Percentiles rank a stretch among this genome's conserved stretches.
phyloP scores from a whole-genome alignment of 1,140 invertebrate genomes.

The Maconellicoccus hirsutus region DNA sequence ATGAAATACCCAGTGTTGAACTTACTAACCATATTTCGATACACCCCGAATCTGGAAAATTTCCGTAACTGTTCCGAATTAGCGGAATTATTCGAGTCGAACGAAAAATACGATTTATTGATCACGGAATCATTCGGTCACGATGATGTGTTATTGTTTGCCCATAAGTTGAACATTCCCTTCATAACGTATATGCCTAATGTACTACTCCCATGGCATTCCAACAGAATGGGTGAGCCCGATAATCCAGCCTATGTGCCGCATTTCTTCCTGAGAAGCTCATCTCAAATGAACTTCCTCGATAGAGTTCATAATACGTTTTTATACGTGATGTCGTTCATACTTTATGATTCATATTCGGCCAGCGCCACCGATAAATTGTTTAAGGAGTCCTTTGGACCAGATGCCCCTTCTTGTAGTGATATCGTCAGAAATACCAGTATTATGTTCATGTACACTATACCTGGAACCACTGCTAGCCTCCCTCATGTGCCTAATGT shows the following conservation, averaged over 20 bases:
- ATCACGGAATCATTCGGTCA: slow-evolving; percentile 31
- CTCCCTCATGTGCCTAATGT: slow-evolving; percentile 38
- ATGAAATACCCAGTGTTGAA: not conserved
- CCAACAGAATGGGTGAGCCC: slow-evolving; percentile 33
- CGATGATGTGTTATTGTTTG: slow-evolving; percentile 30
- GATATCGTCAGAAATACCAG: slow-evolving; percentile 31
- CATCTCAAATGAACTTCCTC: slow-evolving; percentile 24
- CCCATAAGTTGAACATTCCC: slow-evolving; percentile 36
- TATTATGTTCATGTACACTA: slow-evolving; percentile 43
- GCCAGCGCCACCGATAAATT: slow-evolving; percentile 16
- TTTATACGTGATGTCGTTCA: not conserved
- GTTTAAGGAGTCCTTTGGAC: slow-evolving; percentile 30
- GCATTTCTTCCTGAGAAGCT: slow-evolving; percentile 18
- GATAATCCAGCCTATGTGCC: slow-evolving; percentile 29
- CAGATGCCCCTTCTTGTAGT: slow-evolving; percentile 25
- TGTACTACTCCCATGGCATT: slow-evolving; percentile 46
- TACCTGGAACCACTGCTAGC: slow-evolving; percentile 40
- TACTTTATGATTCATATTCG: not conserved
- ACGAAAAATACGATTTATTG: slow-evolving; percentile 33
- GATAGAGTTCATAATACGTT: slow-evolving; percentile 25
- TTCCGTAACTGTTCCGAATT: not conserved
- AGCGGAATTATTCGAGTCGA: slow-evolving; percentile 16
- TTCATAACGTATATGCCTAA: slow-evolving; percentile 45
- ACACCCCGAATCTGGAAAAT: not conserved
- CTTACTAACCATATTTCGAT: not conserved